Percentiles rank a stretch among this genome's conserved stretches.
These are phyloP conservation scores for Poeciliopsis prolifica DNA, from an alignment of 2,113 vertebrate species.

Conservation along the genomic window DNA sequence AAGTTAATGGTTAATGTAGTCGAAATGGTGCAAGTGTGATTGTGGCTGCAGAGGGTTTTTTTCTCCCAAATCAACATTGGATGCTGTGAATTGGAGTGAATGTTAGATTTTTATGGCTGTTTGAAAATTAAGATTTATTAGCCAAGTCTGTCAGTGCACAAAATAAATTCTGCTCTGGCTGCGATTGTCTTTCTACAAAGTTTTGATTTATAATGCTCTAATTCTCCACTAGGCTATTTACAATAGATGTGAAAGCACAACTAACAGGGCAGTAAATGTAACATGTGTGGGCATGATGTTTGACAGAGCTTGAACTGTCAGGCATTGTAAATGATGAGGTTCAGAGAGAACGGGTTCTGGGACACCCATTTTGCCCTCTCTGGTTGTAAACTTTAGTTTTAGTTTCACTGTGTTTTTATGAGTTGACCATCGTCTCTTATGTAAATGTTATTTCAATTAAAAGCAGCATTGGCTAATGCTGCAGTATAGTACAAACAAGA, in stretches of 20 bases:
- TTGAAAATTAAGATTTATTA: background rate
- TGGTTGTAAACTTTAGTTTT: background rate
- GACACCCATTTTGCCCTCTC: background rate
- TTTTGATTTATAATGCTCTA: background rate
- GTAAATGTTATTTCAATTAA: constrained; percentile 10
- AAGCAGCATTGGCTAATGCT: constrained; percentile 20
- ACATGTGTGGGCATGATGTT: background rate
- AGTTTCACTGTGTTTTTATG: background rate
- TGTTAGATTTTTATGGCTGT: background rate
- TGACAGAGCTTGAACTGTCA: background rate
- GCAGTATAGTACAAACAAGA: constrained; percentile 30
- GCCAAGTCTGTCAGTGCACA: background rate
- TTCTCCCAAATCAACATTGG: background rate
- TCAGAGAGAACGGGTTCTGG: background rate
- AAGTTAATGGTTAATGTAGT: background rate
- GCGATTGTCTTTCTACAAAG: background rate
- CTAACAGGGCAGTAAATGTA: background rate
- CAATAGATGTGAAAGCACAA: background rate
- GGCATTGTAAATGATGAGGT: background rate
- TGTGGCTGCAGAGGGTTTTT: background rate
- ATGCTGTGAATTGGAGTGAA: background rate
- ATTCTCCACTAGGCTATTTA: background rate
- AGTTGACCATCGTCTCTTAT: constrained; percentile 7
- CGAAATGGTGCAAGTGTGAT: background rate
- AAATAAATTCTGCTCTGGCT: background rate